Percentiles rank a stretch among this genome's conserved stretches.
Evolutionary conservation across 2,113 vertebrate species (phyloP).

Genomic region (Panurus biarmicus): DNA sequence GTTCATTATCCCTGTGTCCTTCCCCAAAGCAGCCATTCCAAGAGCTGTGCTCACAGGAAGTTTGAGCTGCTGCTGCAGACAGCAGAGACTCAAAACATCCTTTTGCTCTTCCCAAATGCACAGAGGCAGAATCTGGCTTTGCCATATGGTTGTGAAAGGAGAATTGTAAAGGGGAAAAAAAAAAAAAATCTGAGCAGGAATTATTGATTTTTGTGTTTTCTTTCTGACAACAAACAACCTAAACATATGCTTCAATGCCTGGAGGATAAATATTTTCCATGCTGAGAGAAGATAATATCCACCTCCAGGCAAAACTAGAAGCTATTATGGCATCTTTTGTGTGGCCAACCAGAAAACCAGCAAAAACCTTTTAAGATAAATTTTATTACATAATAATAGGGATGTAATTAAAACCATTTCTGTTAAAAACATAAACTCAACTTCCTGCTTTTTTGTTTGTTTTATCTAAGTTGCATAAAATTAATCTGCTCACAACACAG

Average conservation of each 20-base stretch:
- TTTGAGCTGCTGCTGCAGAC: not conserved
- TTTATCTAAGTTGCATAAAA: not conserved
- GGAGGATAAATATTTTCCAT: slow-evolving; percentile 45
- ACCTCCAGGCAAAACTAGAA: slow-evolving; percentile 25
- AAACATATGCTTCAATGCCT: slow-evolving; percentile 52
- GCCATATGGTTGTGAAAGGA: slow-evolving; percentile 36
- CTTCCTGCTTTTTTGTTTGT: not conserved
- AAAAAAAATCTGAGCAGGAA: not conserved
- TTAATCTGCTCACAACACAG: not conserved
- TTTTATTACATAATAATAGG: not conserved
- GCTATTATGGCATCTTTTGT: not conserved
- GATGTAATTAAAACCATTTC: slow-evolving; percentile 5
- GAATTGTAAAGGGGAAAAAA: not conserved
- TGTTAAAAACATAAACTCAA: not conserved
- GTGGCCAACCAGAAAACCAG: not conserved
- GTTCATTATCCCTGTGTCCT: not conserved
- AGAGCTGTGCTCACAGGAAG: not conserved
- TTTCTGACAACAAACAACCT: slow-evolving; percentile 28
- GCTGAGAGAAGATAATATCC: slow-evolving; percentile 23
- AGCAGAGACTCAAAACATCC: not conserved
- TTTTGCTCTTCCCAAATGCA: not conserved
- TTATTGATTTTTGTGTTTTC: slow-evolving; percentile 54
- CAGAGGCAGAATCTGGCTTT: slow-evolving; percentile 20
- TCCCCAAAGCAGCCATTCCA: not conserved
- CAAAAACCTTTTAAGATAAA: not conserved